Evolutionary conservation across 2,888 invertebrate genomes (phyloP), one percentile per base, ranked within the genome.

Genomic region (Metellina segmentata): DNA sequence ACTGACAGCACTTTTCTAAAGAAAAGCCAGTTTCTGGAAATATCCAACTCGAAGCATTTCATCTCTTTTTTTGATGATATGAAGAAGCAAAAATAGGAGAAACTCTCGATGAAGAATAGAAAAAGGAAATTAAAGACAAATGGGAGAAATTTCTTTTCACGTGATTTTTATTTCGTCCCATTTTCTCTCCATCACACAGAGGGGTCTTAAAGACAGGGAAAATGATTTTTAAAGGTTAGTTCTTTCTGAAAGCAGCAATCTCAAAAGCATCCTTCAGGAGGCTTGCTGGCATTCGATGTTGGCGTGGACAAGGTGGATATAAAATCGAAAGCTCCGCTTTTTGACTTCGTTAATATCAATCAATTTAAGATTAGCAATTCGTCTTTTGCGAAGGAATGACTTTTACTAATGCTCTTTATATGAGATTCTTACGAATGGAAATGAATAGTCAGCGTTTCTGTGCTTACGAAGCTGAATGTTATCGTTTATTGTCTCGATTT

Each of bases 321-420:
- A 61, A 61, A 61, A 61, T 61, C 61, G 13, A 7, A 61, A 61
- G 8, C 16, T 16, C 11, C 61, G 13, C 16, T 61, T 61, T 61
- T 61, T 61, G 61, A 61, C 8, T 61, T 61, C 61, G 61, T 79
- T 61, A 79, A 61, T 34, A 61, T 79, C 61, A 72, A 85, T 85
- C 85, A 85, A 34, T 75, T 85, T 85, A 11, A 85, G 85, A 85
- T 85, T 75, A 85, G 48, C n/a, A 13, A 53, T 34, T 52, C 34
- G 48, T 53, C 34, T 74, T 85, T 85, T 75, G 78, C 78, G 16
- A 61, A 61, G 19, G 61, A 20, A 75, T n/a, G 34, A 16, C 61
- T 48, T 74, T 82, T 16, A 20, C 49, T 52, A 78, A 78, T 78
- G 78, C 78, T 34, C 78, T 78, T 52, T 85, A 85, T 16, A 69